Percentiles rank a stretch among this genome's conserved stretches.
These are phyloP conservation scores for Sitodiplosis mosellana DNA, from an alignment of 1,140 invertebrate species.

Conservation along the genomic window DNA sequence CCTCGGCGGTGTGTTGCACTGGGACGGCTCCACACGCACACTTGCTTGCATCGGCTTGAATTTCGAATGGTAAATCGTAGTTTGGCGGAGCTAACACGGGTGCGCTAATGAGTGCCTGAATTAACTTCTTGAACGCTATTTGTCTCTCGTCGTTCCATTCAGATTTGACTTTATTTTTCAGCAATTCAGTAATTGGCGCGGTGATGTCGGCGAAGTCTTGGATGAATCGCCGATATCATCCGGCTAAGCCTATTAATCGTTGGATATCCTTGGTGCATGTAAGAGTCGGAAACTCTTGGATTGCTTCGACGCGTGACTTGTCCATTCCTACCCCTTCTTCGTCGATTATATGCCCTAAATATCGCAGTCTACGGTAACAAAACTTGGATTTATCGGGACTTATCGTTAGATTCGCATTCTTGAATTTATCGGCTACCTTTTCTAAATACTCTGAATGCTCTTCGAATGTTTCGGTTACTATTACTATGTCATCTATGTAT, in stretches of 20 bases:
- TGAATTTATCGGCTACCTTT: not conserved
- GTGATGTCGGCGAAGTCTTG: not conserved
- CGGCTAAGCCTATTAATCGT: not conserved
- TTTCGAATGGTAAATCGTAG: constrained; percentile 9
- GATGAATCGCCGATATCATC: not conserved
- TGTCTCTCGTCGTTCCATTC: not conserved
- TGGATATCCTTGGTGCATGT: not conserved
- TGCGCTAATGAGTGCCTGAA: not conserved
- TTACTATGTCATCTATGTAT: constrained; percentile 20
- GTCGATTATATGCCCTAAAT: not conserved
- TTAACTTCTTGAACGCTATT: not conserved
- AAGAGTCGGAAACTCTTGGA: not conserved
- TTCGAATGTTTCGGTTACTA: constrained; percentile 17
- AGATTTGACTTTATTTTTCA: not conserved
- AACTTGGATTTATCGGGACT: not conserved
- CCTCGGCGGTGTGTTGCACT: not conserved
- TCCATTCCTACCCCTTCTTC: not conserved
- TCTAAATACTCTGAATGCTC: constrained; percentile 1
- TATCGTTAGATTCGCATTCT: not conserved
- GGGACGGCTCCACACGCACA: constrained; percentile 2
- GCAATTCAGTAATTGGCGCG: not conserved
- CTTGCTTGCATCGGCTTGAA: constrained; percentile 20
- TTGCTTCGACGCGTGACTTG: not conserved
- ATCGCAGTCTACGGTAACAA: not conserved
- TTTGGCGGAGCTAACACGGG: constrained; percentile 5